Conservation (phyloP, 2,888 invertebrate species). For the Trypoxylon attenuatum region DNA sequence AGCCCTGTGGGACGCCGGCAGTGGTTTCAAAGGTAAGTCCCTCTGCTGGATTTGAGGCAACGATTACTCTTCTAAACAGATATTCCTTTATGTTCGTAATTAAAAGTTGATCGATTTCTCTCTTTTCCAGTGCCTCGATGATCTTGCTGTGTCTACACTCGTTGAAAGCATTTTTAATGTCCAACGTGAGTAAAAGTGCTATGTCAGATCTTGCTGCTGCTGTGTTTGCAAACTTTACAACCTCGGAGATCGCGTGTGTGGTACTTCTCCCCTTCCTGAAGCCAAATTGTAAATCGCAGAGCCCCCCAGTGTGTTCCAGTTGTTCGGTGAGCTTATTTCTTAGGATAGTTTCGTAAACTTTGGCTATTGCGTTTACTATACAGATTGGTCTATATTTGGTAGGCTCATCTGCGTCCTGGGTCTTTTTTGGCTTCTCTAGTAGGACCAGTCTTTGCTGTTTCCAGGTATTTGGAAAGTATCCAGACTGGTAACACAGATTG, state of each 20-base stretch:
- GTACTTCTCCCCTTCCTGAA: background rate
- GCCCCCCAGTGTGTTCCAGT: background rate
- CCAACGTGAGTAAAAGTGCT: background rate
- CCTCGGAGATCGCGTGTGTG: background rate
- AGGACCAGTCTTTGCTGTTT: background rate
- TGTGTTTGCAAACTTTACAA: background rate
- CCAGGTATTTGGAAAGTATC: background rate
- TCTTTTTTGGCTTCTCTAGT: background rate
- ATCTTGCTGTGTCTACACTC: no score
- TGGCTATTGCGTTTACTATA: background rate
- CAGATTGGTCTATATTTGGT: background rate
- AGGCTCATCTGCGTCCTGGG: background rate
- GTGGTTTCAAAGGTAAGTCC: background rate
- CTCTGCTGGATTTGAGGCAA: background rate
- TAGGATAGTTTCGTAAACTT: background rate
- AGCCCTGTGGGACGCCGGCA: background rate
- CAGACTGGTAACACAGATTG: background rate
- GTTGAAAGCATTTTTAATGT: background rate
- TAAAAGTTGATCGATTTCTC: background rate
- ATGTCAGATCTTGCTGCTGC: background rate
- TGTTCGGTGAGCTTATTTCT: background rate
- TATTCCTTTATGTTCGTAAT: background rate
- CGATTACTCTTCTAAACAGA: background rate
- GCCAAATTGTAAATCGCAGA: background rate
- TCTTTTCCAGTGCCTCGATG: no score